Evolutionary conservation across 2,113 vertebrate species (phyloP).

Genomic region (Gracilinanus agilis): DNA sequence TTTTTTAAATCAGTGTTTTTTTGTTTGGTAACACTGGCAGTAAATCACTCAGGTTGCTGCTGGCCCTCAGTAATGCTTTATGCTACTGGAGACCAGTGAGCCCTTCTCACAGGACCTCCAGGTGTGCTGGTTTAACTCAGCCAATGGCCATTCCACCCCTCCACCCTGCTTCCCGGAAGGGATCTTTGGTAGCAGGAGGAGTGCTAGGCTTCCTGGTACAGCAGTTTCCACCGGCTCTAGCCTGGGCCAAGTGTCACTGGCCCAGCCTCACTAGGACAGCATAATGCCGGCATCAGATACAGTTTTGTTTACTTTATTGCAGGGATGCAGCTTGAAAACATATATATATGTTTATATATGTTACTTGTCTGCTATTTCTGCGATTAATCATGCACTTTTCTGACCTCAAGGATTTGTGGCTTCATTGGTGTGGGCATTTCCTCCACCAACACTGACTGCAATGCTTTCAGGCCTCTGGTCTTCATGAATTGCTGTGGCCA

Average conservation of each 20-base stretch:
- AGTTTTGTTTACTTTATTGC: not conserved
- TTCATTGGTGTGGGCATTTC: not conserved
- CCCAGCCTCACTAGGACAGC: not conserved
- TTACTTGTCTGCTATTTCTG: not conserved
- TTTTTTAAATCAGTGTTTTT: not conserved
- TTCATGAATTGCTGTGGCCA: conserved; percentile 1
- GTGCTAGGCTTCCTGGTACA: conserved; percentile 6
- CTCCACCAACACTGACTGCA: not conserved
- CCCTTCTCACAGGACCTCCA: not conserved
- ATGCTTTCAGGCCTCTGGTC: not conserved
- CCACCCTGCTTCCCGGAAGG: conserved; percentile 4
- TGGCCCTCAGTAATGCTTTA: not conserved
- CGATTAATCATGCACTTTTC: not conserved
- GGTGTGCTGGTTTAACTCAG: conserved; percentile 1
- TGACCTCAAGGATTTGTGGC: not conserved
- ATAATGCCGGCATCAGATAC: not conserved
- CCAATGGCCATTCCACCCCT: not conserved
- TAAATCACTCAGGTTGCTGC: not conserved
- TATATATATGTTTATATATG: not conserved
- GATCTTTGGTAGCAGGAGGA: not conserved
- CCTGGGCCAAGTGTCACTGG: not conserved
- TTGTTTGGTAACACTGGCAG: not conserved
- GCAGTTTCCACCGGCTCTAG: not conserved
- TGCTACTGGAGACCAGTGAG: not conserved
- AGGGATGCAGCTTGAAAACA: not conserved